Base-by-base conservation (phyloP, 2,888 invertebrate genomes). In the Keiferia lycopersicella region DNA sequence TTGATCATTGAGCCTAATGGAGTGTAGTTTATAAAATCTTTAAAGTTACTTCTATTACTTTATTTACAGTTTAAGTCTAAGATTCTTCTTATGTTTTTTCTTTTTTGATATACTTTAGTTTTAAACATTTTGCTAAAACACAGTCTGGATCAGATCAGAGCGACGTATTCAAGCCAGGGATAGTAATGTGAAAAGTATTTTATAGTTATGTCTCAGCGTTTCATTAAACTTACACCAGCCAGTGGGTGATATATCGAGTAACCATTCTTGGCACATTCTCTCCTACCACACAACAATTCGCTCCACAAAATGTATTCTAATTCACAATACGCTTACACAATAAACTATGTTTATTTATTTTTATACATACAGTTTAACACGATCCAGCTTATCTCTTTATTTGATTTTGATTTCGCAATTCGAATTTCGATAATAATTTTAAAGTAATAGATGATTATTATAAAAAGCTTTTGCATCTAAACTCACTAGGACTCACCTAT, bases 181-280 rank as follows among this genome's bases (percentile, higher is more conserved):
- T 34, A 34, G 34, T 34, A 34, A 26, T 34, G 10, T 7, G 30
- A 34, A 8, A 34, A 26, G 6, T 26, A 26, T 26, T 34, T 8
- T 34, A 34, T 4, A 8, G 10, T 34, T 34, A 1, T 34, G 34
- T 34, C 34, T 6, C 26, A 26, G 34, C 10, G 34, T 34, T 34
- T 34, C 34, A n/a, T 34, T 8, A 34, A 34, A 34, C 34, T 34
- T 3, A 45, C 45, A 58, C 38, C 3, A 26, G 26, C 10, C 0
- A 26, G 26, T 20, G 18, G 14, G 39, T 18, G 18, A 51, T 39
- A 3, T 58, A 39, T 39, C 16, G 18, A 16, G 22, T 58, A 6
- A 38, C 39, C 60, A 60, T 7, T 8, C 45, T 60, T 60, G 69
- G 71, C 69, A 69, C 69, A 68, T 63, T 64, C 45, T 64, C 58